A percentile compares a stretch with the other conserved stretches of the same genome.
phyloP scores from a whole-genome alignment of 2,888 invertebrate genomes.

The Eretmocerus hayati region DNA sequence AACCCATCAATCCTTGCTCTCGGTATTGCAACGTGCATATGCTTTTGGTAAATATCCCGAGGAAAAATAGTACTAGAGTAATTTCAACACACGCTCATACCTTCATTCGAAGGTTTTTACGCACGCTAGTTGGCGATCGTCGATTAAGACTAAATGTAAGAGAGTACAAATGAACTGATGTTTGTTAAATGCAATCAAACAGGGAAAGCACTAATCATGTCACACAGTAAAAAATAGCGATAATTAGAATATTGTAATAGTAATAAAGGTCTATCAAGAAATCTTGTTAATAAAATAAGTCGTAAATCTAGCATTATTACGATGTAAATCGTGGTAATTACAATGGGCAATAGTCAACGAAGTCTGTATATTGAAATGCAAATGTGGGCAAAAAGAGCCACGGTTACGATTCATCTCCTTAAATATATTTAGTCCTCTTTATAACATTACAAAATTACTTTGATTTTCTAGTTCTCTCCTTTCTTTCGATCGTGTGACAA shows the following conservation, averaged over 20 bases:
- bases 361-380: constrained; percentile 14
- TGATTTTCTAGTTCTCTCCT: constrained; percentile 13
- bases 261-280: constrained; percentile 12
- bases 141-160: constrained; percentile 16
- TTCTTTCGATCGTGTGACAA: constrained; percentile 3
- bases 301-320: constrained; percentile 12
- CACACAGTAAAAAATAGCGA: constrained; percentile 16
- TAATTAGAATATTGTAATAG: constrained; percentile 15
- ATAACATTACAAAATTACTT: constrained; percentile 11
- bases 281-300: constrained; percentile 11
- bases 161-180: constrained; percentile 18
- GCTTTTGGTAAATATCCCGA: too few relatives aligned
- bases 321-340: constrained; percentile 15
- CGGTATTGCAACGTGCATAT: too few relatives aligned
- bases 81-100: constrained; percentile 9
- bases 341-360: constrained; percentile 14
- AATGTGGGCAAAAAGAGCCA: constrained; percentile 14
- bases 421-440: neutral
- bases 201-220: constrained; percentile 18
- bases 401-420: constrained; percentile 7
- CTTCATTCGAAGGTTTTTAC: constrained; percentile 10
- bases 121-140: constrained; percentile 19
- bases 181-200: constrained; percentile 18
- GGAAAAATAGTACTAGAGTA: too few relatives aligned
- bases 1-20: too few relatives aligned